Evolutionary conservation across 1,140 invertebrate genomes (phyloP), one percentile per base, ranked within the genome.

Genomic region (Phocides pigmalion): DNA sequence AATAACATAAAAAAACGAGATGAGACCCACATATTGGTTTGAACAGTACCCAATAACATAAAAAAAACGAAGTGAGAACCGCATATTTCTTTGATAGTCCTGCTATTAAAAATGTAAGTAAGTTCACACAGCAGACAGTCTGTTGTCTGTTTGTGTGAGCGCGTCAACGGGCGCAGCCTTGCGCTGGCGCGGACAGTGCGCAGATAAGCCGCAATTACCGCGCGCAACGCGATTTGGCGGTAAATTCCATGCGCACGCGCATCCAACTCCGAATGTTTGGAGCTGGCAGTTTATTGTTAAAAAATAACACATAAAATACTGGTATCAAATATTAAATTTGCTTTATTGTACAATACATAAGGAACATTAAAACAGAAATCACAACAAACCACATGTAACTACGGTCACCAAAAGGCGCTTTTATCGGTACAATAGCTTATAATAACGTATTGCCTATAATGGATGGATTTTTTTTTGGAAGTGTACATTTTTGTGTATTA

Each of bases 171-270:
- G 35, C 35, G 35, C 74, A 84, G 79, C 87, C 82, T 84, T 86
- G 86, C 86, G 80, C 83, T 66, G 12, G 35, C 69, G 62, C 67
- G 80, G 79, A 89, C 87, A 42, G 87, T 84, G 84, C 77, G 68
- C 80, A 81, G 87, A 85, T 86, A 87, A 87, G 83, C 69, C 67
- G 74, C 79, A 89, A 89, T 89, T 87, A 89, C 80, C 70, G 82
- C 72, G 76, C 72, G 67, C 71, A 69, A 71, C 61, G 69, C 77
- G 83, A 86, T 84, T 87, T 73, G 80, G 79, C 84, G 84, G 74
- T 84, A 82, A 79, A 86, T 86, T 87, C 84, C 74, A 54, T 63
- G 71, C 74, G 74, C 79, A 72, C 44, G 65, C 70, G 75, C 64
- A 37, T 20, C 1, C 53, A 71, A 5, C 37, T 1, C 8, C 12